Percentiles rank a stretch among this genome's conserved stretches.
These are phyloP conservation scores for Acheta domesticus DNA, from an alignment of 2,888 invertebrate species.

Conservation along the genomic window DNA sequence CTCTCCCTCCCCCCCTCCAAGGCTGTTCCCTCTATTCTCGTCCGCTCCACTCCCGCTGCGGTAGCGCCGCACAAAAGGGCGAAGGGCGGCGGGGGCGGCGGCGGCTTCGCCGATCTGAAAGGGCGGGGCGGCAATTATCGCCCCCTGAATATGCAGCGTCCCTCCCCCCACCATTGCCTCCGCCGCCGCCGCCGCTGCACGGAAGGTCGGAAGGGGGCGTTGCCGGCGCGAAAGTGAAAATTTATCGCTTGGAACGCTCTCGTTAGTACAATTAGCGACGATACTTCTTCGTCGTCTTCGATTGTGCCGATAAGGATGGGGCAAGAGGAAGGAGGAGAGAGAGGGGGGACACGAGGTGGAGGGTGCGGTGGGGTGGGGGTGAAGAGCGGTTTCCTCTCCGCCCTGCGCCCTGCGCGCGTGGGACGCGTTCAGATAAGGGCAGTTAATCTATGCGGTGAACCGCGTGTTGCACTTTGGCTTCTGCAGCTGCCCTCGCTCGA, in stretches of 20 bases:
- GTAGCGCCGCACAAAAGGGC: too few species aligned
- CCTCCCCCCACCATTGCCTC: neutral
- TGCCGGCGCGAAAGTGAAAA: neutral
- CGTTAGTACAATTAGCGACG: slow-evolving; percentile 18
- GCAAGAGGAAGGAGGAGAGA: neutral
- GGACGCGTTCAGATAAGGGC: neutral
- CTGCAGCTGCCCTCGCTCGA: too few species aligned
- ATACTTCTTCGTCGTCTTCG: slow-evolving; percentile 2
- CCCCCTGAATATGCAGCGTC: neutral
- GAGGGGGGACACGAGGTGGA: neutral
- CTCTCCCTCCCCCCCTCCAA: neutral
- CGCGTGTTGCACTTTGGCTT: neutral
- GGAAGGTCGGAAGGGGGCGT: neutral
- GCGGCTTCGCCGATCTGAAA: neutral
- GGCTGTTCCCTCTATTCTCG: neutral
- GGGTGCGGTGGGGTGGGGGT: neutral
- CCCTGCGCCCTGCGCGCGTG: neutral
- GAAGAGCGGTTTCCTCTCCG: neutral
- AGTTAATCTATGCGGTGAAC: neutral
- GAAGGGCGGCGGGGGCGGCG: too few species aligned
- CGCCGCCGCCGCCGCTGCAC: neutral
- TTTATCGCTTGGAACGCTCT: neutral
- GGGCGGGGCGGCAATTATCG: neutral
- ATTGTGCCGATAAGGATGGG: neutral
- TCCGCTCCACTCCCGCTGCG: too few species aligned